phyloP scores from a whole-genome alignment of 2,113 vertebrate species.

The Myotis yumanensis region DNA sequence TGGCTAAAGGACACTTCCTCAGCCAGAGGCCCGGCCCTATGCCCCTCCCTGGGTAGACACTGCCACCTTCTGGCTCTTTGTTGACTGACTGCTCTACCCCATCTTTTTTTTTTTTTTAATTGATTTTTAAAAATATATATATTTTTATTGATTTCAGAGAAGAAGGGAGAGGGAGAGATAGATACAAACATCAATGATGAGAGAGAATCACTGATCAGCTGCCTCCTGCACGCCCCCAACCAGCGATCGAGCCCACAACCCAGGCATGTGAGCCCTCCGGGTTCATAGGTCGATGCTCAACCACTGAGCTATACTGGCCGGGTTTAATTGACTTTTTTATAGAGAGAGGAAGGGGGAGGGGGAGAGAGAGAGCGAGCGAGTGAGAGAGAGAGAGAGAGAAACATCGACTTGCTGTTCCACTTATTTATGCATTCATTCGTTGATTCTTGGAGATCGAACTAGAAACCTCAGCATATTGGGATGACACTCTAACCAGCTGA shows the following conservation, averaged over 20 bases:
- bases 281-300: too few relatives aligned
- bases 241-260: too few relatives aligned
- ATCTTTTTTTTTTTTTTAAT: not conserved
- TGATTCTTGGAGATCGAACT: not conserved
- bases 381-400: not conserved
- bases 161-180: too few relatives aligned
- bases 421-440: not conserved
- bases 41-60: conserved; percentile 22
- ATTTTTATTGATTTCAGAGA: too few relatives aligned
- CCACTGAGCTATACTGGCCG: too few relatives aligned
- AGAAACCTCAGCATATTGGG: not conserved
- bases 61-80: conserved; percentile 60
- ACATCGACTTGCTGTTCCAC: not conserved
- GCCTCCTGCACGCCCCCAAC: too few relatives aligned
- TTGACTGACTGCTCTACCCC: not conserved
- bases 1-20: accelerated
- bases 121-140: too few relatives aligned
- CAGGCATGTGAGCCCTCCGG: too few relatives aligned
- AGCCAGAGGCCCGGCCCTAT: not conserved
- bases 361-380: too few relatives aligned
- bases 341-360: not conserved
- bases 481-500: not conserved
- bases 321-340: too few relatives aligned
- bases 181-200: too few relatives aligned
- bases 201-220: too few relatives aligned